Conservation (phyloP, 2,113 vertebrate species). For the Ochotona princeps region DNA sequence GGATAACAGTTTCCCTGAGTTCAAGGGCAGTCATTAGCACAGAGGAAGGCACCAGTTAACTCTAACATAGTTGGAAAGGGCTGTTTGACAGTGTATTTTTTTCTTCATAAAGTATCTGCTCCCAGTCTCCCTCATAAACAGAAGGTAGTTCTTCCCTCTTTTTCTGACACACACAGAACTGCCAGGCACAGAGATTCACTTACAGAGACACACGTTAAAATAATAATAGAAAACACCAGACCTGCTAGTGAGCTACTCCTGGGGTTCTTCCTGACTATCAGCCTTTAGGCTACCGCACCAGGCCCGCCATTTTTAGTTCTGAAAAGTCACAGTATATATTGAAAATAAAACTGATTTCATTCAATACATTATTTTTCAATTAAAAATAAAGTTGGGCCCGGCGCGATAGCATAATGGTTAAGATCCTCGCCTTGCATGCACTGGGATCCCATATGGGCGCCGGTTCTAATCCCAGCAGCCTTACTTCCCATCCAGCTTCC, state of each 20-base stretch:
- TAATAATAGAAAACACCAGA: not conserved
- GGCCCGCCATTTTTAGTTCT: not conserved
- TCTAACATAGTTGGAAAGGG: not conserved
- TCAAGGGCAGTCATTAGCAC: slow-evolving; percentile 15
- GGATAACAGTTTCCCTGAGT: not conserved
- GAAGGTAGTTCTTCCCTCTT: not conserved
- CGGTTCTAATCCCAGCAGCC: no score
- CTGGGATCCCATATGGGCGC: no score
- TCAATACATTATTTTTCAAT: not conserved
- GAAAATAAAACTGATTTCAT: not conserved
- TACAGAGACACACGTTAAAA: slow-evolving; percentile 1
- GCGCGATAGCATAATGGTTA: no score
- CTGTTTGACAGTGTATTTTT: slow-evolving; percentile 22
- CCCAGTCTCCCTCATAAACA: not conserved
- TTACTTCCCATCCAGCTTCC: no score
- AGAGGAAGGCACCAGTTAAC: slow-evolving; percentile 11
- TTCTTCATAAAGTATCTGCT: slow-evolving; percentile 40
- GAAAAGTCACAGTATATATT: not conserved
- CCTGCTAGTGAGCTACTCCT: not conserved
- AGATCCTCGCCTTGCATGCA: no score
- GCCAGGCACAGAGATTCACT: not conserved
- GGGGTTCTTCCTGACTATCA: not conserved
- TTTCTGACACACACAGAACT: not conserved
- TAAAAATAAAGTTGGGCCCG: not conserved
- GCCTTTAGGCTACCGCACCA: no score